phyloP scores from a whole-genome alignment of 2,797 vertebrate genomes.

The Cheirogaleus major region DNA sequence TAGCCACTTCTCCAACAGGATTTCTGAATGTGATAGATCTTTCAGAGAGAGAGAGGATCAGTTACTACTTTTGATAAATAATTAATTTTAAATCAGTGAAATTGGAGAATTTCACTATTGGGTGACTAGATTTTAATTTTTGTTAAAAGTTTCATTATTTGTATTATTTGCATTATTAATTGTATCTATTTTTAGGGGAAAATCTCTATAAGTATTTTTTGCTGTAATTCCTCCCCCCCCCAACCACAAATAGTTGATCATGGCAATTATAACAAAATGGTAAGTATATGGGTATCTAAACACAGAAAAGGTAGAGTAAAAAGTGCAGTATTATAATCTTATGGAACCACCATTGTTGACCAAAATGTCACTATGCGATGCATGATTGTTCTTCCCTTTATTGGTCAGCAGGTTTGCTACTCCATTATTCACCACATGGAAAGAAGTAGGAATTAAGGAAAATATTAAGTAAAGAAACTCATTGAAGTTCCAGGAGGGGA shows the following conservation, averaged over 20 bases:
- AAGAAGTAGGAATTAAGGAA: neutral
- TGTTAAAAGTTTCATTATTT: neutral
- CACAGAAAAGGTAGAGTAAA: neutral
- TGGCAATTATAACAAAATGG: neutral
- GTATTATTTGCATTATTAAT: neutral
- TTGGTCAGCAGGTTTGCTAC: neutral
- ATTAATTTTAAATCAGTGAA: slow-evolving; percentile 1
- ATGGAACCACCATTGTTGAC: neutral
- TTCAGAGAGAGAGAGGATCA: neutral
- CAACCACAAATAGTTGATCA: neutral
- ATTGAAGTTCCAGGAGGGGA: neutral
- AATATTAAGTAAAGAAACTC: neutral
- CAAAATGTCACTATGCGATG: neutral
- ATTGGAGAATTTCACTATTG: neutral
- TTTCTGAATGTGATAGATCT: neutral
- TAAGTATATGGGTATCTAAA: neutral
- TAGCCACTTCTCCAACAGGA: slow-evolving; percentile 5
- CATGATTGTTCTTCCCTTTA: neutral
- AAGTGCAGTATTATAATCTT: neutral
- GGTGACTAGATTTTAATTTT: neutral
- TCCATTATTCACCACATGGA: neutral
- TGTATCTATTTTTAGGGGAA: neutral
- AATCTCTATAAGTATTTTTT: slow-evolving; percentile 23
- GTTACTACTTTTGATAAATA: slow-evolving; percentile 33
- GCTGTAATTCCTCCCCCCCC: neutral